These are phyloP conservation scores for Holacanthus passer DNA, from an alignment of 2,113 vertebrate genomes.

Conservation along the genomic window DNA sequence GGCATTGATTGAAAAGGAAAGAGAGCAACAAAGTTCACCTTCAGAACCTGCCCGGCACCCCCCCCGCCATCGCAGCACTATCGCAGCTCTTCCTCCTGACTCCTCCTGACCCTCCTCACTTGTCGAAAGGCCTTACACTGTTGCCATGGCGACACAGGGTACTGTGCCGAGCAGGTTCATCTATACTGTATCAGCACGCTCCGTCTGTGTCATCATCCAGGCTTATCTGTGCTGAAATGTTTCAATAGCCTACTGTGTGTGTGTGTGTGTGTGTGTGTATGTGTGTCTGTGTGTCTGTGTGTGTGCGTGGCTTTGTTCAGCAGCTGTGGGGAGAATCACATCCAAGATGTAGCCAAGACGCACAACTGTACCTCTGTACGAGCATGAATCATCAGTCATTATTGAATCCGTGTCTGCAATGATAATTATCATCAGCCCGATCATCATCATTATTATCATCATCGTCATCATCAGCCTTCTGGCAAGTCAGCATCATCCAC, in stretches of 20 bases:
- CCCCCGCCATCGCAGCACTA: conserved; percentile 10
- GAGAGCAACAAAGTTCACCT: conserved; percentile 71
- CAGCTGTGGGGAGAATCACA: neutral
- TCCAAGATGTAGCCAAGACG: neutral
- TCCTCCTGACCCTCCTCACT: conserved; percentile 62
- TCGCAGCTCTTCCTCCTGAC: conserved; percentile 61
- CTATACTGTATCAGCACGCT: conserved; percentile 73
- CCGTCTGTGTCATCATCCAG: conserved; percentile 66
- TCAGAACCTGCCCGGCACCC: conserved; percentile 41
- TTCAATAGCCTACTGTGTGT: conserved; percentile 50
- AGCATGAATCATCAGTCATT: conserved; percentile 43
- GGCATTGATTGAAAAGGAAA: conserved; percentile 55
- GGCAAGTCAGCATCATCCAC: conserved; percentile 65
- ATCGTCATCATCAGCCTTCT: conserved; percentile 47
- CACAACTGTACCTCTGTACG: conserved; percentile 27
- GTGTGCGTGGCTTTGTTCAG: conserved; percentile 25
- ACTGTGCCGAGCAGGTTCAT: conserved; percentile 59
- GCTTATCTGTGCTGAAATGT: conserved; percentile 65
- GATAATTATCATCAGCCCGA: conserved; percentile 31
- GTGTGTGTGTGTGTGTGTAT: conserved; percentile 3
- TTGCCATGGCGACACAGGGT: conserved; percentile 68
- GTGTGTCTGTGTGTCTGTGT: conserved; percentile 23
- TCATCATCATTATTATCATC: conserved; percentile 8
- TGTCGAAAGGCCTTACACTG: conserved; percentile 64
- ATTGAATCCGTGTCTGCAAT: conserved; percentile 32